Evolutionary conservation across 2,888 invertebrate genomes (phyloP), one percentile per base, ranked within the genome.

Genomic region (Chironomus tentans): DNA sequence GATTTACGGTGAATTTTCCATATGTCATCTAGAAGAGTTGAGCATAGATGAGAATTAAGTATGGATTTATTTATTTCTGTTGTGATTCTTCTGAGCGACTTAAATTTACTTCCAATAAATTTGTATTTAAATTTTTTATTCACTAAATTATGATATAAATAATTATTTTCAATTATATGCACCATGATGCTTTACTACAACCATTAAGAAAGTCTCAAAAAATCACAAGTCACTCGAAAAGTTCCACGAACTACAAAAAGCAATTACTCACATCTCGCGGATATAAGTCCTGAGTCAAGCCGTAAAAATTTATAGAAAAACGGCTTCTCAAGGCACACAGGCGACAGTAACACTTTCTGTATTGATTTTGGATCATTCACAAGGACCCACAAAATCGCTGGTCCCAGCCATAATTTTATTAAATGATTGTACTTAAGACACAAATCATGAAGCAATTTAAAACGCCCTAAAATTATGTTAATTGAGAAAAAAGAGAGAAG

Each of bases 1-100:
- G 78, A 70, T 76, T 78, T 79, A 5, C 79, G 76, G 22, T 78
- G 78, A 6, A 75, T 28, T 48, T 77, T 77, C 79, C 79, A 79
- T 0, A 68, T 24, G 10, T 74, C 74, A 24, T 74, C 73, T 73
- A 21, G 38, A 38, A 38, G 38, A 7, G 7, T 38, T 48, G 6
- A 21, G 5, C 22, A 50, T n/a, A 4, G 50, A 56, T 28, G 28
- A 5, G 28, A 28, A 28, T 28, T 28, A 3, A 5, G 5, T 4
- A 1, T 4, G 5, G 28, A 28, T 28, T 4, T 4, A 4, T 28
- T 3, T 28, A 28, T 4, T 28, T 1, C 5, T 28, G 28, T 28
- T 1, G 28, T 5, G 5, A 1, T 1, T 5, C 5, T 50, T 50
- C 1, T 50, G 15, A 5, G 7, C 2, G 61, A 71, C 15, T 65